These are phyloP conservation scores for Cybosia mesomella DNA, from an alignment of 2,888 invertebrate genomes.

Conservation along the genomic window DNA sequence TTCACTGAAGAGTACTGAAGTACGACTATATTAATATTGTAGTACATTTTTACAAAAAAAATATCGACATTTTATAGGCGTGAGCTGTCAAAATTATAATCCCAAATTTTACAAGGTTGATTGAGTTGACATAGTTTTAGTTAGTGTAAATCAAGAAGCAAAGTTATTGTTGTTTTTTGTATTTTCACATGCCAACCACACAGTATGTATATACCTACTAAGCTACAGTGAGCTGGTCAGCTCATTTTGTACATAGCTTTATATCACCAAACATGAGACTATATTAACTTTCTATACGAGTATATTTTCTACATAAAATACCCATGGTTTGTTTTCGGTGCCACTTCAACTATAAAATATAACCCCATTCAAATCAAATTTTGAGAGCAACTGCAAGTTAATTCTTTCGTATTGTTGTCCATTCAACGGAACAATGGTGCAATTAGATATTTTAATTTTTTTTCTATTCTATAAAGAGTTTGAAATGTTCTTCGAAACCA, in stretches of 20 bases:
- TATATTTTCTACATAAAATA: too few relatives aligned
- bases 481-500: too few relatives aligned
- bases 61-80: background rate
- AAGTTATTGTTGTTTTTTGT: background rate
- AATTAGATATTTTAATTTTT: too few relatives aligned
- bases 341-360: too few relatives aligned
- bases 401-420: too few relatives aligned
- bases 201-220: background rate
- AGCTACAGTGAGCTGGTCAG: background rate
- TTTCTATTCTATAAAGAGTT: too few relatives aligned
- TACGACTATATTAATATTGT: background rate
- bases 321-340: too few relatives aligned
- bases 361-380: too few relatives aligned
- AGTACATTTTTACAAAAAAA: background rate
- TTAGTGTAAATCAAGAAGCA: conserved; percentile 7
- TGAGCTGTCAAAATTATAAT: background rate
- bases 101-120: background rate
- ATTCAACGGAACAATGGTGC: too few relatives aligned
- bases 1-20: background rate
- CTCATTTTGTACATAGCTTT: too few relatives aligned
- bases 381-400: too few relatives aligned
- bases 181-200: background rate
- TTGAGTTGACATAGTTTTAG: conserved; percentile 14
- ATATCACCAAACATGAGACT: background rate
- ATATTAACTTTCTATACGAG: background rate